A percentile compares a stretch with the other conserved stretches of the same genome.
Conservation (phyloP, 2,888 invertebrate species). For the Blastobasis lacticolella region DNA sequence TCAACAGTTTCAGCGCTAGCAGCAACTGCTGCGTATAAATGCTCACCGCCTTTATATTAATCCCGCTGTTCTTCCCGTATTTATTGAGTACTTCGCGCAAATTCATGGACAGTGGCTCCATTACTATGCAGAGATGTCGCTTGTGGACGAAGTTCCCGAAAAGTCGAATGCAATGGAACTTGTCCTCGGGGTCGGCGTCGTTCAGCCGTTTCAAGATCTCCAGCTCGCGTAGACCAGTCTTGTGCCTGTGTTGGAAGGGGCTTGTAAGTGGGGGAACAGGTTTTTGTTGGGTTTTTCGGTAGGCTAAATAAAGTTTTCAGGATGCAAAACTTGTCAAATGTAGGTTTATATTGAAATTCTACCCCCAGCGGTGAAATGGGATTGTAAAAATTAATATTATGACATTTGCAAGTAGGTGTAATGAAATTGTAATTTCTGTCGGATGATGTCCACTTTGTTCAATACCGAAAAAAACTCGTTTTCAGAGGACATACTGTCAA, state of each 20-base stretch:
- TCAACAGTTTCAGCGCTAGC: conserved; percentile 93
- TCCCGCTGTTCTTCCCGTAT: conserved; percentile 97
- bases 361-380: too few relatives aligned
- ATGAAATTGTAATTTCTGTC: too few relatives aligned
- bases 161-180: conserved; percentile 95
- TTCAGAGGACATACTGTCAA: too few relatives aligned
- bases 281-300: too few relatives aligned
- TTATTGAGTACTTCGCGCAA: conserved; percentile 95
- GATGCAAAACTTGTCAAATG: too few relatives aligned
- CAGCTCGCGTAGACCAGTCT: conserved; percentile 96
- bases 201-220: conserved; percentile 96
- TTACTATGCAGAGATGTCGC: conserved; percentile 98
- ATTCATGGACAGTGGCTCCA: conserved; percentile 97
- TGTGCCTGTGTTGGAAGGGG: conserved; percentile 81
- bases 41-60: conserved; percentile 97
- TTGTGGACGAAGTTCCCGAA: conserved; percentile 98
- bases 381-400: too few relatives aligned
- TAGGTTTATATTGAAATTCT: too few relatives aligned
- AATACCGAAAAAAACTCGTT: too few relatives aligned
- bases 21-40: conserved; percentile 98
- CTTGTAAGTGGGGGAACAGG: too few relatives aligned
- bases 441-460: too few relatives aligned
- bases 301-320: too few relatives aligned
- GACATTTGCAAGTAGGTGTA: too few relatives aligned
- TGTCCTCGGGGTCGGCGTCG: conserved; percentile 97